Conservation (phyloP, 2,113 vertebrate genomes). For the Seriola quinqueradiata region DNA sequence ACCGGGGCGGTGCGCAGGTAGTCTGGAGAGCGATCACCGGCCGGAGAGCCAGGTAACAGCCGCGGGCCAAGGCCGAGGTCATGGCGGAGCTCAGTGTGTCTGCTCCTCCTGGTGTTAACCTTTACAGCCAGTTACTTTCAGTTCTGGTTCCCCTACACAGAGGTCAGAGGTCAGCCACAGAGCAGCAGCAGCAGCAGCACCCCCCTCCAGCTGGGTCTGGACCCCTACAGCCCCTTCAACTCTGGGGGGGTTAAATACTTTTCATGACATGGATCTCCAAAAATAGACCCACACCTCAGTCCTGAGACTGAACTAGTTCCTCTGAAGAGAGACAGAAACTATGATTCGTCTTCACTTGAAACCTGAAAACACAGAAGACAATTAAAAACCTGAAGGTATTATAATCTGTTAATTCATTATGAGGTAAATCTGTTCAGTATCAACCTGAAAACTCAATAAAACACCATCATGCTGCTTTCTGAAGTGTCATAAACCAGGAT, state of each 20-base stretch:
- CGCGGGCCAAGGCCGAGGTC: conserved; percentile 20
- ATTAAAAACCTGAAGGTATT: no score
- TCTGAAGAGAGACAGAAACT: no score
- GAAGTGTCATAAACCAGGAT: no score
- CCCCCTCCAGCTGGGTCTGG: background rate
- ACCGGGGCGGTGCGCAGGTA: no score
- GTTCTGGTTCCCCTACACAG: background rate
- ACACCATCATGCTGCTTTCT: no score
- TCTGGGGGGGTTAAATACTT: background rate
- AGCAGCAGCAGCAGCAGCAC: no score
- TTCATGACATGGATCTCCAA: background rate
- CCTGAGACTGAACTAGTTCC: background rate
- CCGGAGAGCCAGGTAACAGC: conserved; percentile 14
- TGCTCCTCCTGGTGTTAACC: background rate
- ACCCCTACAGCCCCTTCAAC: background rate
- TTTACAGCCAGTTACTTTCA: background rate
- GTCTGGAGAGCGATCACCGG: background rate
- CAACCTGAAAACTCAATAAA: no score
- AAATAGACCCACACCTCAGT: conserved; percentile 1
- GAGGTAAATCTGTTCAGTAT: no score
- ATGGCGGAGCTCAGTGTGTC: background rate
- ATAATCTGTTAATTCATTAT: no score
- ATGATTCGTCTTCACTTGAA: no score
- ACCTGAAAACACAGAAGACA: no score
- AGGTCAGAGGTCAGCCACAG: conserved; percentile 6